These are phyloP conservation scores for Zootermopsis nevadensis DNA, from an alignment of 2,888 invertebrate genomes.

Conservation along the genomic window DNA sequence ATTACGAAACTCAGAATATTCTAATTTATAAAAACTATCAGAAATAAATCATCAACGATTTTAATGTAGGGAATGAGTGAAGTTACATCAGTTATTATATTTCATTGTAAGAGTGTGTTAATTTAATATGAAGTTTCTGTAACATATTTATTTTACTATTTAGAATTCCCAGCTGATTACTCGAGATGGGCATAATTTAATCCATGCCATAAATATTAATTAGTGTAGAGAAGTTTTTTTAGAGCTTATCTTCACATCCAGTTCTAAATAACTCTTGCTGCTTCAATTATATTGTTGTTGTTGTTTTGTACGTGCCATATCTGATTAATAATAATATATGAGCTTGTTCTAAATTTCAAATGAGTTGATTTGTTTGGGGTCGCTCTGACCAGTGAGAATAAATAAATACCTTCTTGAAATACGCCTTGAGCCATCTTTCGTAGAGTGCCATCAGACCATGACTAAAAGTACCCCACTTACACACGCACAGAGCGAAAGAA, in stretches of 20 bases:
- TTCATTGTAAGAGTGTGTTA: too few relatives aligned
- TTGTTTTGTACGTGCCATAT: neutral
- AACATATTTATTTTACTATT: too few relatives aligned
- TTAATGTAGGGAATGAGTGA: too few relatives aligned
- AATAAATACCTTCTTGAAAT: neutral
- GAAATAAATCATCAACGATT: too few relatives aligned
- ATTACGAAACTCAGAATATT: too few relatives aligned
- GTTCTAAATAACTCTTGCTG: neutral
- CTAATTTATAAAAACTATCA: too few relatives aligned
- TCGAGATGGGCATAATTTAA: neutral
- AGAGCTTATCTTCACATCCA: neutral
- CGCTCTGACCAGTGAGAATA: neutral
- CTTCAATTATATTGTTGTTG: neutral
- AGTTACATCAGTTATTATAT: too few relatives aligned
- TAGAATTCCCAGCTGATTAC: too few relatives aligned
- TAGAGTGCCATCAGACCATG: neutral
- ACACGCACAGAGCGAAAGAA: too few relatives aligned
- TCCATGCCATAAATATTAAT: neutral
- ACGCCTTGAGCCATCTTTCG: neutral
- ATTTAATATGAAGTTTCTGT: too few relatives aligned
- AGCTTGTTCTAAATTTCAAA: neutral
- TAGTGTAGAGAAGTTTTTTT: neutral
- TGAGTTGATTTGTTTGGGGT: neutral
- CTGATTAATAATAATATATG: slow-evolving; percentile 16
- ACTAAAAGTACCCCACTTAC: neutral